A percentile compares a stretch with the other conserved stretches of the same genome.
These are phyloP conservation scores for Chelonus insularis DNA, from an alignment of 1,140 invertebrate species.

Conservation along the genomic window DNA sequence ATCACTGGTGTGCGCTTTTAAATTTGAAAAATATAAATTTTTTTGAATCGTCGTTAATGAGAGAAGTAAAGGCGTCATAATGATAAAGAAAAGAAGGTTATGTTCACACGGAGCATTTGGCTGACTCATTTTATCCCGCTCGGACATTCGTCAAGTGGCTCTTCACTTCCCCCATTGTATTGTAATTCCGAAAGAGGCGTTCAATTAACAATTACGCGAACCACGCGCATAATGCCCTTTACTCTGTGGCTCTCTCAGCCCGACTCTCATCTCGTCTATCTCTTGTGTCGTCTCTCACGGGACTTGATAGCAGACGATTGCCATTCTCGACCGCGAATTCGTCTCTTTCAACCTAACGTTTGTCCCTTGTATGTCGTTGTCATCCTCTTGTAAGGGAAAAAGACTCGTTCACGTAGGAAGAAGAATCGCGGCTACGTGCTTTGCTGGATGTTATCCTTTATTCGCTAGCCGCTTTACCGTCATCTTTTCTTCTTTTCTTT, in stretches of 20 bases:
- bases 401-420: conserved; percentile 29
- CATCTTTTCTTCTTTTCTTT: conserved; percentile 4
- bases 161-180: conserved; percentile 45
- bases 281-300: not conserved
- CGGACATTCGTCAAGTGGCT: conserved; percentile 42
- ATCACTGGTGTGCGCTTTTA: conserved; percentile 8
- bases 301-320: not conserved
- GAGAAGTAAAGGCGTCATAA: not conserved
- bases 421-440: conserved; percentile 24
- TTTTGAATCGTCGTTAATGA: not conserved
- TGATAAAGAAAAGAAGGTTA: not conserved
- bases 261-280: not conserved
- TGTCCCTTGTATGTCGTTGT: conserved; percentile 15
- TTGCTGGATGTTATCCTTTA: conserved; percentile 17
- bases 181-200: conserved; percentile 42
- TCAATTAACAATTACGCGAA: conserved; percentile 40
- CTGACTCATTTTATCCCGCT: conserved; percentile 42
- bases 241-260: not conserved
- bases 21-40: not conserved
- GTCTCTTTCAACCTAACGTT: conserved; percentile 28
- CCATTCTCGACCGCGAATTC: conserved; percentile 19
- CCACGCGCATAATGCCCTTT: conserved; percentile 8
- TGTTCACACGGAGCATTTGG: conserved; percentile 40
- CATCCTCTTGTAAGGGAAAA: conserved; percentile 9
- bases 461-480: not conserved